Percentiles rank a stretch among this genome's conserved stretches.
Conservation (phyloP, 2,113 vertebrate genomes). For the Gila orcuttii region DNA sequence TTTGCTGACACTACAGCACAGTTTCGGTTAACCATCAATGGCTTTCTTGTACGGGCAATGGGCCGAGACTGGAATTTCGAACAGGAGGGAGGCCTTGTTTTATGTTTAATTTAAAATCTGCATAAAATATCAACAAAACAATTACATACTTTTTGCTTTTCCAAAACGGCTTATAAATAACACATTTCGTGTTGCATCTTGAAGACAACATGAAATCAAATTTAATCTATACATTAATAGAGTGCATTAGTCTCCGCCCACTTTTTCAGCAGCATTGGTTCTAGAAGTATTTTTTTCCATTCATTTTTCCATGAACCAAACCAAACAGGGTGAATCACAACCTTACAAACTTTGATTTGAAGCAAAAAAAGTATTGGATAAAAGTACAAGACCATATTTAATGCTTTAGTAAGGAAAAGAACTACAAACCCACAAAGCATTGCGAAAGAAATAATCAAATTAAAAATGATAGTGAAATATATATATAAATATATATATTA, state of each 20-base stretch:
- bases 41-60: background rate
- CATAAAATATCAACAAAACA: background rate
- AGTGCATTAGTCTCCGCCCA: background rate
- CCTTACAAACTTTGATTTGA: background rate
- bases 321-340: background rate
- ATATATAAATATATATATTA: too few species aligned
- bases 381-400: background rate
- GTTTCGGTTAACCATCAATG: background rate
- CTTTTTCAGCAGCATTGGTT: background rate
- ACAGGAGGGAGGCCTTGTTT: background rate
- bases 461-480: too few species aligned
- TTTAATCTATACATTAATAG: background rate
- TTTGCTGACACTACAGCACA: background rate
- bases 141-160: background rate
- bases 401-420: too few species aligned
- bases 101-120: background rate
- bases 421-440: too few species aligned
- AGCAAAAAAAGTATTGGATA: background rate
- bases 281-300: background rate
- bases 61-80: slow-evolving; percentile 2
- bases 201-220: background rate
- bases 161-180: background rate
- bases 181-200: background rate
- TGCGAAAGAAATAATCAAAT: too few species aligned
- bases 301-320: background rate